Percentiles rank a stretch among this genome's conserved stretches.
Conservation (phyloP, 2,113 vertebrate genomes). For the Urocynchramus pylzowi region DNA sequence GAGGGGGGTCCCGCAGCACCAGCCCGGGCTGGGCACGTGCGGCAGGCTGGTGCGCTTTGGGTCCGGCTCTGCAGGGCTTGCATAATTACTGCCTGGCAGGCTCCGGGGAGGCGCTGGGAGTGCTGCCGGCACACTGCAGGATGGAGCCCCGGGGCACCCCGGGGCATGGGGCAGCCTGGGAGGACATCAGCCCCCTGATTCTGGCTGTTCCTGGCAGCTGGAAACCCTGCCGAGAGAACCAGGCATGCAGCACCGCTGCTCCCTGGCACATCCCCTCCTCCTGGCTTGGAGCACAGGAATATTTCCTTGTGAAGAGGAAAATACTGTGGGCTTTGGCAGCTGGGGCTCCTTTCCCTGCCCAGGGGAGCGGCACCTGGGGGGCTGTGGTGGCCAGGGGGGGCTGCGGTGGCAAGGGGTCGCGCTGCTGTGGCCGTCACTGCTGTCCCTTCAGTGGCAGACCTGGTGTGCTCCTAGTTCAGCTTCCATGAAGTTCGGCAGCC, state of each 20-base stretch:
- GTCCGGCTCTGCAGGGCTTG: slow-evolving; percentile 37
- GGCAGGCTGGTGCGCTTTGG: accelerated
- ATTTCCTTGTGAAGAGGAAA: not conserved
- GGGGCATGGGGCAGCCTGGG: not conserved
- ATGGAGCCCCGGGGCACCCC: not conserved
- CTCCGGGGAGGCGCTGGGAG: not conserved
- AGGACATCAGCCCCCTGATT: not conserved
- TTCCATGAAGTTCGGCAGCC: not conserved
- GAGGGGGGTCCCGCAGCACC: accelerated
- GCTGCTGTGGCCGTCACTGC: not conserved
- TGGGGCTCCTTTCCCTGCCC: not conserved
- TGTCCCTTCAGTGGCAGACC: not conserved
- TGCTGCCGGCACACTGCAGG: not conserved
- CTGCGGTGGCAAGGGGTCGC: not conserved
- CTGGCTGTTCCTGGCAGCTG: not conserved
- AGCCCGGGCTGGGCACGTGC: not conserved
- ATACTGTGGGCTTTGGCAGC: accelerated
- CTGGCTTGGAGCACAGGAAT: not conserved
- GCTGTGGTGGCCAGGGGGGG: not conserved
- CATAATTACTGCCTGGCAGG: not conserved
- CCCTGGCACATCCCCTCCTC: not conserved
- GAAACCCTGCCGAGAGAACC: not conserved
- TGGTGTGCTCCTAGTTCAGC: accelerated
- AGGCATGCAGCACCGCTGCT: not conserved
- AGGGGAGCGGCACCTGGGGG: accelerated